phyloP scores from a whole-genome alignment of 2,888 invertebrate species.

The Sphaerophoria rueppellii region DNA sequence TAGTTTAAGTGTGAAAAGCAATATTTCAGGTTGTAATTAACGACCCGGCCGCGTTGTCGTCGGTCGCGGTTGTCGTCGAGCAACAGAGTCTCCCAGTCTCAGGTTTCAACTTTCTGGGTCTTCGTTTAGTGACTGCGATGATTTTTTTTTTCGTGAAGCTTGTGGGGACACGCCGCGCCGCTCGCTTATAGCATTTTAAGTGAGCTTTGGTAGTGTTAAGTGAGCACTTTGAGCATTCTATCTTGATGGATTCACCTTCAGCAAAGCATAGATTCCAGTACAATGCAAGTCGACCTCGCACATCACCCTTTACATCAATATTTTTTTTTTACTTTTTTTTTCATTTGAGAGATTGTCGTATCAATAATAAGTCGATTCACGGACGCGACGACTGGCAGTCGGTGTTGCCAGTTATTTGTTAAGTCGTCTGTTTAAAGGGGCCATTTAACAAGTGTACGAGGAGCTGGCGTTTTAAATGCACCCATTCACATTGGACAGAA shows the following conservation, averaged over 20 bases:
- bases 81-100: slow-evolving; percentile 21
- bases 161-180: slow-evolving; percentile 41
- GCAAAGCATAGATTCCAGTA: slow-evolving; percentile 9
- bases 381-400: not conserved
- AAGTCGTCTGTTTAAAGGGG: slow-evolving; percentile 58
- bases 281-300: slow-evolving; percentile 15
- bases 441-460: slow-evolving; percentile 65
- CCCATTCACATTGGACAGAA: not conserved
- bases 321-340: slow-evolving; percentile 1
- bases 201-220: slow-evolving; percentile 54
- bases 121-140: slow-evolving; percentile 32
- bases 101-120: slow-evolving; percentile 35
- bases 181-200: slow-evolving; percentile 70
- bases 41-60: slow-evolving; percentile 24
- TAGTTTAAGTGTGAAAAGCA: slow-evolving; percentile 69
- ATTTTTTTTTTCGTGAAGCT: slow-evolving; percentile 21
- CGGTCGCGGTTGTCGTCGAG: not conserved
- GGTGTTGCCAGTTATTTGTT: slow-evolving; percentile 53
- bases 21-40: slow-evolving; percentile 73
- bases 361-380: slow-evolving; percentile 2
- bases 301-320: slow-evolving; percentile 10
- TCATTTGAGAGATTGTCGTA: slow-evolving; percentile 28
- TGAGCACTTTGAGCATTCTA: slow-evolving; percentile 63
- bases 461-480: slow-evolving; percentile 5
- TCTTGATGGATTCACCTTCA: slow-evolving; percentile 17